Evolutionary conservation across 2,113 vertebrate species (phyloP), one percentile per base, ranked within the genome.

Genomic region (Anarhynchus alexandrinus): DNA sequence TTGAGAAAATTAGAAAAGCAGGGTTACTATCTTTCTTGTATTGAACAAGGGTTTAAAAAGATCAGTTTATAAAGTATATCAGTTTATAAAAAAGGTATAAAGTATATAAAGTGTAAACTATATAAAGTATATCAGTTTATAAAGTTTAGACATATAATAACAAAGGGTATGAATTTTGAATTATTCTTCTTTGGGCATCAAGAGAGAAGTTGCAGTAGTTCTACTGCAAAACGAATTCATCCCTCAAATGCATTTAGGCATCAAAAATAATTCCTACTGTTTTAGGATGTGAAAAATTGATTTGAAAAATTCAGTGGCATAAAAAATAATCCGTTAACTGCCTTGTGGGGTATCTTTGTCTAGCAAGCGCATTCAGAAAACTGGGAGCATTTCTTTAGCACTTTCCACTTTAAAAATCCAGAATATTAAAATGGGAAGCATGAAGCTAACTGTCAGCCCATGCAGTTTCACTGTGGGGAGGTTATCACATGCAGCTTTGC

Each of bases 401-500:
- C 74, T 47, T 73, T 82, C 58, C 42, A 45, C 67, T 86, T 93
- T 69, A 61, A 88, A 91, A 91, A 47, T 65, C 27, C 57, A 52
- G 49, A 95, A 77, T 90, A 80, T 66, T 88, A 87, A 95, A 95
- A 86, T 77, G 67, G 90, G 17, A 80, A 91, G 58, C 70, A 70
- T 82, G 90, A 86, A 90, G 38, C 51, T 81, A 65, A 61, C 80
- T 59, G 82, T 91, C 93, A 94, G 66, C 54, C 62, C 58, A 94
- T 62, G 71, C 40, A 94, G 74, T 90, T 97, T 93, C 74, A 62
- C 81, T 85, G 58, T 72, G 67, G 92, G 64, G 66, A 95, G 85
- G 78, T 93, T 93, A 96, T 96, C 96, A 92, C 71, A 82, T 58
- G 84, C 58, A 94, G 90, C 45, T 94, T 90, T 82, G 32, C 92